Percentiles rank a stretch among this genome's conserved stretches.
phyloP scores from a whole-genome alignment of 2,797 vertebrate genomes.

The Chiroxiphia lanceolata region DNA sequence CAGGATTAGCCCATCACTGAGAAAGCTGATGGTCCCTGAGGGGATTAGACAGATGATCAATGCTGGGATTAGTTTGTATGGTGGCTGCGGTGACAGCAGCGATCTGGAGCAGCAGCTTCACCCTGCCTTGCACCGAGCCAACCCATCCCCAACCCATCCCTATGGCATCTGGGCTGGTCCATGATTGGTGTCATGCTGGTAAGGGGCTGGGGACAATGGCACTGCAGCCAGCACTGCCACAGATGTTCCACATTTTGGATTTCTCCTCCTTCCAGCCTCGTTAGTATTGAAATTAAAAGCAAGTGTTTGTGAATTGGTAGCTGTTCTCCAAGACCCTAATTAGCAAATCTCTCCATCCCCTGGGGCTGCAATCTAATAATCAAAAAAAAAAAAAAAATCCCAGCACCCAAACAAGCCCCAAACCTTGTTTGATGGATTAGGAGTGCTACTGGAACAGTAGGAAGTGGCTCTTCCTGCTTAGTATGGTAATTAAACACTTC shows the following conservation, averaged over 20 bases:
- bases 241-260: constrained; percentile 12
- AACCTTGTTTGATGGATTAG: constrained; percentile 62
- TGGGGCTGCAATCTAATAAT: constrained; percentile 65
- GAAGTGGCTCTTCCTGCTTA: constrained; percentile 59
- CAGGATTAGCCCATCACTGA: neutral
- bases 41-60: neutral
- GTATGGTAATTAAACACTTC: constrained; percentile 75
- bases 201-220: neutral
- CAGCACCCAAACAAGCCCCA: constrained; percentile 56
- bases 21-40: neutral
- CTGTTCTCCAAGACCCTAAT: constrained; percentile 65
- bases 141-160: neutral
- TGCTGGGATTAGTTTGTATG: neutral
- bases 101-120: neutral
- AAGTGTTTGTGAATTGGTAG: constrained; percentile 59
- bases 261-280: constrained; percentile 19
- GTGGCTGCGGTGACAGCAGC: neutral
- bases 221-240: neutral
- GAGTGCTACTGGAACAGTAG: constrained; percentile 46
- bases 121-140: neutral
- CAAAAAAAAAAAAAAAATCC: neutral
- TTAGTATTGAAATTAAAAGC: constrained; percentile 69
- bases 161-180: rapidly evolving
- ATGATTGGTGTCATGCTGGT: rapidly evolving
- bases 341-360: constrained; percentile 64